phyloP scores from a whole-genome alignment of 1,140 invertebrate genomes.

The Bombus turneri region DNA sequence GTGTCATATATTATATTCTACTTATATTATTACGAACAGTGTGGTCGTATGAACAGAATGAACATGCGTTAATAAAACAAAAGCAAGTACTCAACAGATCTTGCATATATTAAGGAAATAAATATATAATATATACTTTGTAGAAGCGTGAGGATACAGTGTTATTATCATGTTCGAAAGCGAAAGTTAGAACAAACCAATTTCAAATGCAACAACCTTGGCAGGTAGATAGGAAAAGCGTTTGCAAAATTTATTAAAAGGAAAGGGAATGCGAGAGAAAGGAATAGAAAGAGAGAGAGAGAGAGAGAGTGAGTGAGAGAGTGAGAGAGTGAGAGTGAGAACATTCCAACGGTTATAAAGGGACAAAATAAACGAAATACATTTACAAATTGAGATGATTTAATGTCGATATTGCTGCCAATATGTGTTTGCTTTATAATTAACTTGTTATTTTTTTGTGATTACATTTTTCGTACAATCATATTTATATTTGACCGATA shows the following conservation, averaged over 20 bases:
- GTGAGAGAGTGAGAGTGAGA: constrained; percentile 12
- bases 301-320: background rate
- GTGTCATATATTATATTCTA: constrained; percentile 62
- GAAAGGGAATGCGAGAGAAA: background rate
- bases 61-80: constrained; percentile 29
- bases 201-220: constrained; percentile 41
- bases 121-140: constrained; percentile 67
- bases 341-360: constrained; percentile 59
- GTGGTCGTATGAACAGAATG: constrained; percentile 44
- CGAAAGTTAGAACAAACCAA: constrained; percentile 53
- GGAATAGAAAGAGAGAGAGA: background rate
- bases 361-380: constrained; percentile 36
- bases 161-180: constrained; percentile 65
- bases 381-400: constrained; percentile 36
- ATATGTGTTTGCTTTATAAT: constrained; percentile 57
- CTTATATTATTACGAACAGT: constrained; percentile 47
- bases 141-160: constrained; percentile 68
- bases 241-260: constrained; percentile 45
- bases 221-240: constrained; percentile 32
- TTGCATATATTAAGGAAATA: constrained; percentile 66
- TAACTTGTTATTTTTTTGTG: constrained; percentile 48
- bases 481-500: constrained; percentile 37
- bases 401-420: constrained; percentile 41
- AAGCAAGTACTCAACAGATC: constrained; percentile 56
- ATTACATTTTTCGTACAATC: constrained; percentile 55